These are phyloP conservation scores for Hemicrepidius hirtus DNA, from an alignment of 2,888 invertebrate species.

Conservation along the genomic window DNA sequence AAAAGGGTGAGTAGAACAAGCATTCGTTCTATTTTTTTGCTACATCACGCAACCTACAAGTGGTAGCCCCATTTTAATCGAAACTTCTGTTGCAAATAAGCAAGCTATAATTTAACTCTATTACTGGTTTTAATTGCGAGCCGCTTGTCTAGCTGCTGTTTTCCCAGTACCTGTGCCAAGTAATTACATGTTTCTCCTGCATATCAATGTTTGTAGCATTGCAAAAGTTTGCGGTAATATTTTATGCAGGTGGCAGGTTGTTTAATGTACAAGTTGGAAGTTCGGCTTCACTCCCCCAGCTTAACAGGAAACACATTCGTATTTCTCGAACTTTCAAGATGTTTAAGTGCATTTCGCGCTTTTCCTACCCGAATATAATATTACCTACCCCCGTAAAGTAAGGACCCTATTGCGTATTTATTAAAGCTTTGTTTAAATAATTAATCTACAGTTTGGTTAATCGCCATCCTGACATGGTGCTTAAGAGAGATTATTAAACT, in stretches of 20 bases:
- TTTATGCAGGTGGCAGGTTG: conserved; percentile 55
- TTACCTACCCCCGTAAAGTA: conserved; percentile 2
- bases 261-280: conserved; percentile 54
- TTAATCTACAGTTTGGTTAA: conserved; percentile 31
- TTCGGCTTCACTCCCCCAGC: conserved; percentile 23
- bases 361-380: conserved; percentile 8
- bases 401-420: background rate
- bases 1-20: background rate
- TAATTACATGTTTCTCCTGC: conserved; percentile 51
- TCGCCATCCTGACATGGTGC: conserved; percentile 27
- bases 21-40: conserved; percentile 12
- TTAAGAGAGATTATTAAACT: conserved; percentile 27
- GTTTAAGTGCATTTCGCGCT: conserved; percentile 27
- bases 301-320: conserved; percentile 26
- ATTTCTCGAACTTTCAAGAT: conserved; percentile 30
- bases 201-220: conserved; percentile 47
- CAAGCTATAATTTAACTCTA: conserved; percentile 28
- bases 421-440: conserved; percentile 31
- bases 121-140: conserved; percentile 24
- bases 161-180: conserved; percentile 29
- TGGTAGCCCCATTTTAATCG: conserved; percentile 8
- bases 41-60: background rate
- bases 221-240: conserved; percentile 52
- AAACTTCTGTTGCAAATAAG: conserved; percentile 20
- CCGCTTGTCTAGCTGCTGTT: conserved; percentile 26